A percentile compares a stretch with the other conserved stretches of the same genome.
Evolutionary conservation across 2,113 vertebrate species (phyloP).

Genomic region (Formicarius rufipectus): DNA sequence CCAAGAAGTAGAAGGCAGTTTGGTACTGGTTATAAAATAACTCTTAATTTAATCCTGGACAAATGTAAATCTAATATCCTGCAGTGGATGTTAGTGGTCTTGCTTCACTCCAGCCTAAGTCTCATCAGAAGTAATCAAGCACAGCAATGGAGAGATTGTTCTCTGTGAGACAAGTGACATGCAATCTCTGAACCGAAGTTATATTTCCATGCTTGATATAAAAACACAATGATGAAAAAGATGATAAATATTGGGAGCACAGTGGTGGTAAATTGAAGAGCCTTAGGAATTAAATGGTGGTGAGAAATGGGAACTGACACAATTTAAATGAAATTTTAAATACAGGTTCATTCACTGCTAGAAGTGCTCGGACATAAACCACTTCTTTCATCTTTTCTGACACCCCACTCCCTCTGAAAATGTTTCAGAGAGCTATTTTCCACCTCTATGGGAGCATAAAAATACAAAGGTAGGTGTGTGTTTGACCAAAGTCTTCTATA

Average conservation of each 20-base stretch:
- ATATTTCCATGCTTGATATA: neutral
- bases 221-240: neutral
- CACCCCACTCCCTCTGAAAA: neutral
- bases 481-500: neutral
- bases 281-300: conserved; percentile 21
- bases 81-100: neutral
- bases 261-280: conserved; percentile 29
- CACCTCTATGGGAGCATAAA: neutral
- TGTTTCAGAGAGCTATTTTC: neutral
- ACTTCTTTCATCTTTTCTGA: neutral
- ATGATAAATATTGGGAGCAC: neutral
- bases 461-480: neutral
- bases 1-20: neutral
- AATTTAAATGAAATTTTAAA: conserved; percentile 43
- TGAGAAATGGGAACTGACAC: conserved; percentile 56
- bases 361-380: neutral
- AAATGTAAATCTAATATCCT: neutral
- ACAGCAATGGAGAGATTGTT: neutral
- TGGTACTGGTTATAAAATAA: neutral
- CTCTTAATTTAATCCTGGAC: neutral
- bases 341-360: neutral
- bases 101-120: neutral
- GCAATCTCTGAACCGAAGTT: conserved; percentile 6
- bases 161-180: neutral
- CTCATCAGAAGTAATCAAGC: neutral